Evolutionary conservation across 2,113 vertebrate species (phyloP), one percentile per base, ranked within the genome.

Genomic region (Strix uralensis): DNA sequence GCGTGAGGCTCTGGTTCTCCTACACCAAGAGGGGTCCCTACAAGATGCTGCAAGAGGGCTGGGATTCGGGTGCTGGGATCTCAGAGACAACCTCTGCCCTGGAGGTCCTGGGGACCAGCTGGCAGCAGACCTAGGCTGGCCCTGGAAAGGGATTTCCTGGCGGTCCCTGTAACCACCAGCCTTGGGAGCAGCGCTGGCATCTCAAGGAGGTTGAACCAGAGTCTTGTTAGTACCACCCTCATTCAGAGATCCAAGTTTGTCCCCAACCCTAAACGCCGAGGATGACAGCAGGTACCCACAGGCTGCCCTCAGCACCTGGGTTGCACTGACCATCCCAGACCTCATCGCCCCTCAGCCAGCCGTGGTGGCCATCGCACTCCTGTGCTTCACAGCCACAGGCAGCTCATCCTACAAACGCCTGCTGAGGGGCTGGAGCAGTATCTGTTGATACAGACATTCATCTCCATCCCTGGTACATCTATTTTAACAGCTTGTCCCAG

Each of bases 401-500:
- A 42, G 40, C 40, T 42, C 40, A 44, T 52, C 67, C 72, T 46
- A n/a, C 57, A 71, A 40, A 51, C 0, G 7, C 20, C 70, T 59
- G 47, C 66, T 51, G 58, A 79, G 49, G 62, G 61, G 38, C 81
- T 72, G 65, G 36, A 75, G 61, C 54, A 83, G 72, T 13, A 12
- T 58, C 86, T 81, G 84, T 59, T 77, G 22, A 2, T 27, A 34
- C 21, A 77, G 58, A 70, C 59, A 36, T 67, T 73, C 44, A 46
- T 80, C 58, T 72, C 63, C n/a, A 27, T 70, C 75, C 51, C 30
- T 3, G 5, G 71, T 86, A 70, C 71, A 38, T 92, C 92, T 78
- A 46, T 44, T 93, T 66, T 92, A 88, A 93, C 82, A 94, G 82
- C 69, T 74, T 96, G 88, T 94, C 92, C 86, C 63, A 70, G 65